These are phyloP conservation scores for Diplosoma virens DNA, from an alignment of 23 tunicate species.

Conservation along the genomic window DNA sequence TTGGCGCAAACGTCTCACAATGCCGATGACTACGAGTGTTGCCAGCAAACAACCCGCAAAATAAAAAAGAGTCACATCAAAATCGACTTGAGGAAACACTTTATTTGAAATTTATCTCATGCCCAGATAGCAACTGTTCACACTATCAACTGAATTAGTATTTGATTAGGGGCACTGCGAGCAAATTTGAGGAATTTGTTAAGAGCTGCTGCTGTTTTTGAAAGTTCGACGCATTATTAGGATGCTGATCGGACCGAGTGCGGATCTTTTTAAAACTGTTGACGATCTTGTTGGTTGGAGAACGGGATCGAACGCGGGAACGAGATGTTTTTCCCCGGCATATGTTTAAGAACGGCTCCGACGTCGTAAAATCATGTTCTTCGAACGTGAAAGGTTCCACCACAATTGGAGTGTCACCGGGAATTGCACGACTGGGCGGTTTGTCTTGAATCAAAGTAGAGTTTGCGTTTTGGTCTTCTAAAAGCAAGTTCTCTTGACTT, in stretches of 20 bases:
- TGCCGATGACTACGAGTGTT: too few species aligned
- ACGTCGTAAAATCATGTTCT: conserved; percentile 43
- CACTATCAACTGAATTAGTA: neutral
- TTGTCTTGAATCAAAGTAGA: neutral
- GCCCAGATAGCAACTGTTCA: too few species aligned
- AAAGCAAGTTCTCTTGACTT: conserved; percentile 39
- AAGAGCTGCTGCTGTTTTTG: neutral
- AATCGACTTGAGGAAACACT: too few species aligned
- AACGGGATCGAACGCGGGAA: conserved; percentile 26
- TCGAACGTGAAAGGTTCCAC: conserved; percentile 8
- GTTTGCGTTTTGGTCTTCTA: conserved; percentile 6
- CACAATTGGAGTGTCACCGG: neutral
- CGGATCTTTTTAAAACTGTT: conserved; percentile 63
- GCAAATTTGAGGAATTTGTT: neutral
- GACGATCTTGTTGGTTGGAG: conserved; percentile 48
- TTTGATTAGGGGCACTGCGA: conserved; percentile 1
- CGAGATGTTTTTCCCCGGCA: conserved; percentile 58
- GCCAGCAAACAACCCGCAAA: too few species aligned
- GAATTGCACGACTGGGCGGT: neutral
- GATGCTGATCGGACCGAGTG: conserved; percentile 38
- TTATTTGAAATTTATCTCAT: too few species aligned
- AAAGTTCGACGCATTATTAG: neutral
- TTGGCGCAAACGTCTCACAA: too few species aligned
- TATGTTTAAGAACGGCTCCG: conserved; percentile 78
- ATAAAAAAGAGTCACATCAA: too few species aligned